These are phyloP conservation scores for Corapipo altera DNA, from an alignment of 2,113 vertebrate genomes.

Conservation along the genomic window DNA sequence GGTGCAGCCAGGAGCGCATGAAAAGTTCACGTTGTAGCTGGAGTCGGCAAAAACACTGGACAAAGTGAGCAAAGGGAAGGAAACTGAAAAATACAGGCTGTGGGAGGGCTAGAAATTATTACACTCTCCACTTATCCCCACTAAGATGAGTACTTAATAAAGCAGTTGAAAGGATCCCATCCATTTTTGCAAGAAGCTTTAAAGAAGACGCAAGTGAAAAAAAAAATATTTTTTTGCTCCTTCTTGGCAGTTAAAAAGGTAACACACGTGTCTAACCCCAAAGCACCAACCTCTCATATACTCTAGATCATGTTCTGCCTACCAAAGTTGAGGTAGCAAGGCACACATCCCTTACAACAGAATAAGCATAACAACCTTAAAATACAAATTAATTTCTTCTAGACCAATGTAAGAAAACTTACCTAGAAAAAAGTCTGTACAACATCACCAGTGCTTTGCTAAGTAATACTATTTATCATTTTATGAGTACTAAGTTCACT, in stretches of 20 bases:
- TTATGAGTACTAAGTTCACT: not conserved
- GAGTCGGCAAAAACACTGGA: not conserved
- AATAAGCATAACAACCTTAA: not conserved
- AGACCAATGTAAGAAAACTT: not conserved
- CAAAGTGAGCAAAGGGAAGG: not conserved
- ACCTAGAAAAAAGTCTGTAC: not conserved
- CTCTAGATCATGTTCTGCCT: not conserved
- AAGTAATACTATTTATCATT: not conserved
- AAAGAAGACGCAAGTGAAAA: not conserved
- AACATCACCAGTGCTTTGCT: not conserved
- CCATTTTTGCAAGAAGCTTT: not conserved
- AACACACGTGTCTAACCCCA: fast-evolving
- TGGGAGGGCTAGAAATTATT: not conserved
- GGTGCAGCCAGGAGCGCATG: not conserved
- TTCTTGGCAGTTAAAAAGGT: not conserved
- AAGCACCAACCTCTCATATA: not conserved
- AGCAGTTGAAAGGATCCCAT: not conserved
- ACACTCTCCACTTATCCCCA: not conserved
- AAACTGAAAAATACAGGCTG: not conserved
- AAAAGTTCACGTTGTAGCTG: not conserved
- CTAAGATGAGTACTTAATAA: not conserved
- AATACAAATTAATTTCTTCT: not conserved
- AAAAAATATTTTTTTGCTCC: not conserved
- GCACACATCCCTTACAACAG: not conserved
- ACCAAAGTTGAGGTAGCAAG: not conserved